Percentiles rank a stretch among this genome's conserved stretches.
Conservation (phyloP, 1,140 invertebrate species). For the Melipona quadrifasciata region DNA sequence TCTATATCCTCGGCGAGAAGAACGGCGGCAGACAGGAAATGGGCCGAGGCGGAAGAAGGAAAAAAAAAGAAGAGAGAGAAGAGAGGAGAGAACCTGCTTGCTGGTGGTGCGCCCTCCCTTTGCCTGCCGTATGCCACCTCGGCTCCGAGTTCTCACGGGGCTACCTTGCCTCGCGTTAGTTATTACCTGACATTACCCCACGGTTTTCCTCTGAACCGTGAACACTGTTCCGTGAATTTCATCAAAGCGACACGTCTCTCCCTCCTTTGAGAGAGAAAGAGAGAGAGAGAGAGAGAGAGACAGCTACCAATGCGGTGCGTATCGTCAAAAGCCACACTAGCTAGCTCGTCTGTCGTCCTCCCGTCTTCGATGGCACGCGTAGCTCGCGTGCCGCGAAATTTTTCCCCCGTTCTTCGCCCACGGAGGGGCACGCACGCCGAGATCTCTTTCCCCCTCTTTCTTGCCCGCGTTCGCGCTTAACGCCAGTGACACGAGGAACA, state of each 20-base stretch:
- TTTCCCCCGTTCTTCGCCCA: neutral
- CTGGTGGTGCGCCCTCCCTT: conserved; percentile 5
- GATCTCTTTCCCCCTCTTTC: too few relatives aligned
- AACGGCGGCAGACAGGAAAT: conserved; percentile 52
- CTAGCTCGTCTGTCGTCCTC: neutral
- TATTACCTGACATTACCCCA: conserved; percentile 37
- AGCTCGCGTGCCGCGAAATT: neutral
- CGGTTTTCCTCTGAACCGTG: conserved; percentile 36
- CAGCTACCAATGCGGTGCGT: conserved; percentile 1
- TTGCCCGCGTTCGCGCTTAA: neutral
- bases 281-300: neutral
- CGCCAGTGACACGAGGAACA: neutral
- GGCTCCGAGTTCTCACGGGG: conserved; percentile 21
- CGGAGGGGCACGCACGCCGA: too few relatives aligned
- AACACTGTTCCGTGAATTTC: conserved; percentile 32
- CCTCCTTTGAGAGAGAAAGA: neutral
- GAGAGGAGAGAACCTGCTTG: neutral
- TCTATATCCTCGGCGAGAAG: conserved; percentile 7
- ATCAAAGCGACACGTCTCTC: conserved; percentile 24
- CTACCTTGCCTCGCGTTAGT: conserved; percentile 33
- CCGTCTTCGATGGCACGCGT: neutral
- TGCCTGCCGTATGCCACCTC: conserved; percentile 36
- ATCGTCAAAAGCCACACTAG: conserved; percentile 16
- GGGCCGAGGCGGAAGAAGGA: conserved; percentile 30
- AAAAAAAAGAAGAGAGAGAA: neutral